phyloP scores from a whole-genome alignment of 2,888 invertebrate genomes.

The Vanessa cardui region DNA sequence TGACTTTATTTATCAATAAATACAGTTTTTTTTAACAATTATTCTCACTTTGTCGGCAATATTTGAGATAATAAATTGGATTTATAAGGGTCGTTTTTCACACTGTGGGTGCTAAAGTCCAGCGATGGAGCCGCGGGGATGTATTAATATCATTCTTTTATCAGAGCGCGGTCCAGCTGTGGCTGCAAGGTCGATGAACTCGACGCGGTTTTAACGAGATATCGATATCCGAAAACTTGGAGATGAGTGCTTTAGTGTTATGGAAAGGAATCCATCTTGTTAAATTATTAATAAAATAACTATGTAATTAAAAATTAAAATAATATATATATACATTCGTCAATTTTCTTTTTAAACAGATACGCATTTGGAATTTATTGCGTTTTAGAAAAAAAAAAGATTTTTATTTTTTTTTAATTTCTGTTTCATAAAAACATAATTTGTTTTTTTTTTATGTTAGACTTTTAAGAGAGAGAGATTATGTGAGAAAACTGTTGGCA shows the following conservation, averaged over 20 bases:
- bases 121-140: conserved; percentile 44
- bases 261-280: not conserved
- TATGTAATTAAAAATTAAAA: no score
- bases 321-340: no score
- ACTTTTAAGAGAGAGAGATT: no score
- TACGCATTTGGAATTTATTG: no score
- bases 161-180: conserved; percentile 59
- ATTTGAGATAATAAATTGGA: conserved; percentile 30
- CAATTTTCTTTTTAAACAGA: no score
- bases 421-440: no score
- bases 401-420: no score
- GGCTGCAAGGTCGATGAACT: conserved; percentile 56
- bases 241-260: conserved; percentile 1
- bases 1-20: conserved; percentile 29
- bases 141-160: conserved; percentile 69
- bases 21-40: conserved; percentile 25
- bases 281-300: no score
- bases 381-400: no score
- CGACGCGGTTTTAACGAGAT: conserved; percentile 44
- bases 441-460: no score
- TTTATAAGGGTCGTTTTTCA: conserved; percentile 28
- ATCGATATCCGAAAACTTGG: conserved; percentile 47
- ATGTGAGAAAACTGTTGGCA: no score
- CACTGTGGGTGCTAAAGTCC: conserved; percentile 20
- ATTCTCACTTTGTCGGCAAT: conserved; percentile 27